Conservation (phyloP, 2,797 vertebrate species). For the Tamandua tetradactyla region DNA sequence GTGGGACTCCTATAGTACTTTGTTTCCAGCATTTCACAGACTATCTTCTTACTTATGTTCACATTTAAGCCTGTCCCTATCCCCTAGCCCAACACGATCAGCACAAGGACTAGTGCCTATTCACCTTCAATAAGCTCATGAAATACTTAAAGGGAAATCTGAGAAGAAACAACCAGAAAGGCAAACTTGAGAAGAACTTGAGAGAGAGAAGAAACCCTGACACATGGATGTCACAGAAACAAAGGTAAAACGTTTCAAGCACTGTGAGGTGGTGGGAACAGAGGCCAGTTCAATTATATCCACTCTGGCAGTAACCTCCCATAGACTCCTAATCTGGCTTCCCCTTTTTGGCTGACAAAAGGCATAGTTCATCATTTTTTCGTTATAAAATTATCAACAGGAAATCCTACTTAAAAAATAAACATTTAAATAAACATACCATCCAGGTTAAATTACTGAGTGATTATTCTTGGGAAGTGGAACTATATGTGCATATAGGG, state of each 20-base stretch:
- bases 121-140: background rate
- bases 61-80: background rate
- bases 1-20: background rate
- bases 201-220: background rate
- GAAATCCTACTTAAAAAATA: background rate
- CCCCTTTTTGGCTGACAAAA: background rate
- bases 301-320: background rate
- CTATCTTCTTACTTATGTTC: background rate
- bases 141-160: background rate
- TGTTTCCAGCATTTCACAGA: background rate
- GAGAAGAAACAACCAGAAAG: background rate
- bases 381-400: background rate
- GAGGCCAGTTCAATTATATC: background rate
- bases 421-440: background rate
- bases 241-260: rapidly evolving
- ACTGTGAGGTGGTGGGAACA: too few relatives aligned
- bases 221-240: rapidly evolving
- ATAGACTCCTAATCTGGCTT: rapidly evolving
- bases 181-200: background rate
- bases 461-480: background rate
- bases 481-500: rapidly evolving
- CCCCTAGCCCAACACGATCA: background rate
- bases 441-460: background rate
- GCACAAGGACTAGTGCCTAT: background rate
- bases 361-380: background rate